Base-by-base conservation (phyloP, 2,888 invertebrate genomes). In the Hirtodrosophila alboralis region DNA sequence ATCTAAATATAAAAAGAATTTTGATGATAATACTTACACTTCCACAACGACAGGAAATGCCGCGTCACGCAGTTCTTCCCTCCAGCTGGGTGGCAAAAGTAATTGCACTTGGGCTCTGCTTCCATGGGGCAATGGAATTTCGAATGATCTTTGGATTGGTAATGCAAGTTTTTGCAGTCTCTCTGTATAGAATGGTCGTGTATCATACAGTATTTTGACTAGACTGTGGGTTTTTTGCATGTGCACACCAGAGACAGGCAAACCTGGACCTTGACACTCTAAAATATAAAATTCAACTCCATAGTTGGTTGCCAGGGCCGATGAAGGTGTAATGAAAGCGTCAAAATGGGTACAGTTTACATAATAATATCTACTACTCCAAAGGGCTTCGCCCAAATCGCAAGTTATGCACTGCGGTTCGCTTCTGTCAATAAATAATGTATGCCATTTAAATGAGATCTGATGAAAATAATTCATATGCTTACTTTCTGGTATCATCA, bases 231-330 rank as follows among this genome's bases (percentile, higher is more conserved):
- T 94, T 81, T 92, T 92, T 84, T 94, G 93, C 73, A 94, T 93
- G 90, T 96, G 96, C 74, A 96, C 93, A 58, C 91, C 96, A 37
- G 95, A 95, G 79, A 96, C 92, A 61, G 98, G 97, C 69, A 97
- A 93, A 61, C 96, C 96, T 34, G 97, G 97, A n/a, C 98, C 98
- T 83, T 95, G 94, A 91, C 98, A 98, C 88, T 96, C 94, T 77
- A 97, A 92, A 75, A 96, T 96, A 90, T 96, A 97, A 75, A 86
- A 90, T 38, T 90, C 88, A 72, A 90, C 87, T 75, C 90, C 90
- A 65, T 77, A 74, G 62, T 84, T 87, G 26, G 89, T 89, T 67
- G 91, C 87, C 78, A 89, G 81, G 75, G 89, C 88, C 80, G 88
- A 87, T 53, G 92, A 84, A 31, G 93, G 93, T 36, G 93, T 94